A percentile compares a stretch with the other conserved stretches of the same genome.
Conservation (phyloP, 2,797 vertebrate species). For the Coregonus suidteri region DNA sequence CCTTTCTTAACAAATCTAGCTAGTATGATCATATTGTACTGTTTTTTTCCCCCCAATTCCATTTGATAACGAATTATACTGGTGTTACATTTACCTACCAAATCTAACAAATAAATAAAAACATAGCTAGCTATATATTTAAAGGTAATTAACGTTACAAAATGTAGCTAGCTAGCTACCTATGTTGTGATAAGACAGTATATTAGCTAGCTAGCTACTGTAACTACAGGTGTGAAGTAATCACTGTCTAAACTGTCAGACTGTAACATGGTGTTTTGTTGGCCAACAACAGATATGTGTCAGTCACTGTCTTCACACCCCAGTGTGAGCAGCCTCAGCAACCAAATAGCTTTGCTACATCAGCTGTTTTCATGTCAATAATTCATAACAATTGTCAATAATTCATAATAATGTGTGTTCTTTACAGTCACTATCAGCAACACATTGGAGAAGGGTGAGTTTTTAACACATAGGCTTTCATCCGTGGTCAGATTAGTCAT, state of each 20-base stretch:
- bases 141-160: no score
- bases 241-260: background rate
- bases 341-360: no score
- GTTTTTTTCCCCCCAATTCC: background rate
- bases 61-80: background rate
- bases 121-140: background rate
- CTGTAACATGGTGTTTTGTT: background rate
- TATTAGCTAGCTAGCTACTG: constrained; percentile 37
- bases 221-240: background rate
- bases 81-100: background rate
- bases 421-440: constrained; percentile 89
- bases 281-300: background rate
- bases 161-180: no score
- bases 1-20: no score
- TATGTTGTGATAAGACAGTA: no score
- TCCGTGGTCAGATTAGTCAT: background rate
- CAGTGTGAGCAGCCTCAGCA: background rate
- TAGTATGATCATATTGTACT: no score
- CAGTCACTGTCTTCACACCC: background rate
- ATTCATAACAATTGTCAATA: constrained; percentile 6
- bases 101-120: background rate
- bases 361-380: background rate
- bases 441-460: constrained; percentile 79
- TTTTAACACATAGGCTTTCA: background rate
- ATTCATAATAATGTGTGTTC: constrained; percentile 40